Evolutionary conservation across 2,888 invertebrate species (phyloP), one percentile per base, ranked within the genome.

Genomic region (Lagria hirta): DNA sequence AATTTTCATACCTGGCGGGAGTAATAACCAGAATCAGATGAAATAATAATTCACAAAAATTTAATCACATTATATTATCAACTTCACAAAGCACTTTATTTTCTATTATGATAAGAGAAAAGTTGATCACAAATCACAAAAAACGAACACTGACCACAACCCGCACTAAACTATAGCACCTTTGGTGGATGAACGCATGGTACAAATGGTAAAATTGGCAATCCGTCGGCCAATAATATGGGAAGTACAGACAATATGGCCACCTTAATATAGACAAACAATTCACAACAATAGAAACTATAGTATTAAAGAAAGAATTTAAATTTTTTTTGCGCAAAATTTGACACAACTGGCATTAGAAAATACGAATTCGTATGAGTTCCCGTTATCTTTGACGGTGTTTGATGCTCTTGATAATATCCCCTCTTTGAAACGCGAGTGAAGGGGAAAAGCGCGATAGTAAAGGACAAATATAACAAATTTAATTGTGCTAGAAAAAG

Each of bases 311-410:
- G n/a, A n/a, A n/a, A n/a, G n/a, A n/a, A n/a, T n/a, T n/a, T n/a
- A n/a, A n/a, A n/a, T n/a, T n/a, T n/a, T n/a, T n/a, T n/a, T n/a
- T n/a, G n/a, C n/a, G n/a, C n/a, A n/a, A n/a, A n/a, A 15, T 14
- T 5, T 11, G 6, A 14, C 38, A 12, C 8, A n/a, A 20, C 29
- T 26, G 26, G 17, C 29, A 21, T 28, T 16, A 20, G 16, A 37
- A 38, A 38, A 38, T 30, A 15, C n/a, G 17, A 7, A 15, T 23
- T 38, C 29, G 21, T 38, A 30, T 22, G 7, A 30, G 30, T 22
- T 38, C 38, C 38, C 38, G 38, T 38, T 38, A 38, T 38, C 38
- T 38, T 22, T n/a, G 23, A 30, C 38, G 30, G 16, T 29, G 38
- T 30, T 38, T 38, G 38, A 38, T 38, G 8, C 30, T 30, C 26